Percentiles rank a stretch among this genome's conserved stretches.
phyloP scores from a whole-genome alignment of 2,113 vertebrate genomes.

The Brachionichthys hirsutus region DNA sequence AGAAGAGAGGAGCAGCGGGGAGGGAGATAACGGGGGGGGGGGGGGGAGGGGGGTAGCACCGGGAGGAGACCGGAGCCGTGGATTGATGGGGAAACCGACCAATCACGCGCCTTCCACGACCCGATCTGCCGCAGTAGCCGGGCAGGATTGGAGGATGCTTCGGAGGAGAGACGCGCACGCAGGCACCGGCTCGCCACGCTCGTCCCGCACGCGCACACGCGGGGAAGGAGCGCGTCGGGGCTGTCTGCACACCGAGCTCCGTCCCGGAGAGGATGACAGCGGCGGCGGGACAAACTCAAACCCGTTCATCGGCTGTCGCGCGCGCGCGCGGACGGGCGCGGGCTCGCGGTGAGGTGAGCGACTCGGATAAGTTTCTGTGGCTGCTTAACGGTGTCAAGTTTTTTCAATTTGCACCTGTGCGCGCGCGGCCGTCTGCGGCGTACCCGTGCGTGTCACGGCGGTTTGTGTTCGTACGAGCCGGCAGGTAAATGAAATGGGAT shows the following conservation, averaged over 20 bases:
- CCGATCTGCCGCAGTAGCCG: conserved; percentile 55
- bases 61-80: conserved; percentile 33
- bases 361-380: conserved; percentile 27
- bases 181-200: conserved; percentile 32
- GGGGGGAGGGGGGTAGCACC: not conserved
- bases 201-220: conserved; percentile 22
- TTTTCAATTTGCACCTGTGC: conserved; percentile 13
- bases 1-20: conserved; percentile 28
- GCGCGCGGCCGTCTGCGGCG: conserved; percentile 22
- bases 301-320: conserved; percentile 15
- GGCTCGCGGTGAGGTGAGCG: conserved; percentile 55
- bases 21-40: conserved; percentile 1
- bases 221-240: conserved; percentile 38
- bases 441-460: too few species aligned
- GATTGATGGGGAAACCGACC: conserved; percentile 60
- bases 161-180: conserved; percentile 48
- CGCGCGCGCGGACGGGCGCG: conserved; percentile 9
- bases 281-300: conserved; percentile 24
- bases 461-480: too few species aligned
- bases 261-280: conserved; percentile 49
- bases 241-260: conserved; percentile 53
- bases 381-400: not conserved
- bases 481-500: conserved; percentile 1
- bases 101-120: conserved; percentile 53
- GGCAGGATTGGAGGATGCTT: conserved; percentile 66